Conservation (phyloP, 2,888 invertebrate genomes). For the Malthinus flaveolus region DNA sequence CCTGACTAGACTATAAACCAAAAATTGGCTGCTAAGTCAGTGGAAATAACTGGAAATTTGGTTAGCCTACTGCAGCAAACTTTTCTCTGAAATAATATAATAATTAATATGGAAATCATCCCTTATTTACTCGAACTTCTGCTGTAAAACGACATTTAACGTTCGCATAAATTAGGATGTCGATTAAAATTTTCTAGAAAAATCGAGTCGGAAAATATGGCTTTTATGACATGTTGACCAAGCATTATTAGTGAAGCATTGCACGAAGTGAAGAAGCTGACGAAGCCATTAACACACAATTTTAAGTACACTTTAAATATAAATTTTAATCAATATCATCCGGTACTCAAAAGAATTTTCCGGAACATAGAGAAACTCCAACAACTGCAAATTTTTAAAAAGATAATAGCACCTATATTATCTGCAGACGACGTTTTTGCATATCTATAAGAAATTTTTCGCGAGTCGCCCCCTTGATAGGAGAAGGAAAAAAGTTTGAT, state of each 20-base stretch:
- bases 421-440: constrained; percentile 42
- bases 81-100: too few relatives aligned
- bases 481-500: constrained; percentile 1
- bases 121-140: too few relatives aligned
- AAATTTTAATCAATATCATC: constrained; percentile 45
- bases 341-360: constrained; percentile 25
- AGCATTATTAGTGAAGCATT: constrained; percentile 17
- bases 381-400: constrained; percentile 36
- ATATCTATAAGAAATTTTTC: constrained; percentile 33
- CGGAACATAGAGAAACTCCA: constrained; percentile 25
- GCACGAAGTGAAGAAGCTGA: constrained; percentile 37
- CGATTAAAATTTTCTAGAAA: neutral
- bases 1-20: too few relatives aligned
- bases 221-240: constrained; percentile 18
- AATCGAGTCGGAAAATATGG: constrained; percentile 4
- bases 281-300: constrained; percentile 41
- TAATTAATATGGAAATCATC: too few relatives aligned
- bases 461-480: constrained; percentile 11
- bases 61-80: too few relatives aligned
- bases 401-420: constrained; percentile 40
- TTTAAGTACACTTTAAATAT: constrained; percentile 45
- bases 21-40: too few relatives aligned
- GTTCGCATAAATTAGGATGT: too few relatives aligned
- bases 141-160: too few relatives aligned
- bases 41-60: too few relatives aligned